Conservation (phyloP, 2,888 invertebrate species). For the Clivina fossor region DNA sequence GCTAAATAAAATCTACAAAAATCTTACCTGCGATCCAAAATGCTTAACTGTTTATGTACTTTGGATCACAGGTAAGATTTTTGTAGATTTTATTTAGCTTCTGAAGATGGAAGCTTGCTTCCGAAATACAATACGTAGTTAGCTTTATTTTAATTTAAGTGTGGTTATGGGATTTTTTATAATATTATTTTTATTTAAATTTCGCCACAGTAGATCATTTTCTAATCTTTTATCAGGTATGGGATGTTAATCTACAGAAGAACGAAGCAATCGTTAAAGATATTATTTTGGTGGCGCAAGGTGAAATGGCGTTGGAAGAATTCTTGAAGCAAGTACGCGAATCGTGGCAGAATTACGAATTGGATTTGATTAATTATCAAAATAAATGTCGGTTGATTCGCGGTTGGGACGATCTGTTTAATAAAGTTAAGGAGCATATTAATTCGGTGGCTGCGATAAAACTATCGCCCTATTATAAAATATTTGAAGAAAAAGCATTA, state of each 20-base stretch:
- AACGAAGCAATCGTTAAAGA: conserved; percentile 95
- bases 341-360: conserved; percentile 97
- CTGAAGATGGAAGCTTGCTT: no score
- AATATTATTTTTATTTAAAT: conserved; percentile 92
- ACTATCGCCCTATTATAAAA: conserved; percentile 97
- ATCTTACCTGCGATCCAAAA: conserved; percentile 98
- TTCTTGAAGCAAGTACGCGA: conserved; percentile 99
- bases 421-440: conserved; percentile 99
- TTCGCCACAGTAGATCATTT: no score
- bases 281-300: conserved; percentile 96
- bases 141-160: no score
- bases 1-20: no score
- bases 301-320: conserved; percentile 99
- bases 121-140: no score
- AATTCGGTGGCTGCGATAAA: conserved; percentile 99
- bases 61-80: no score
- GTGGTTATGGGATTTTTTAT: conserved; percentile 96
- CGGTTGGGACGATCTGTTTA: conserved; percentile 99
- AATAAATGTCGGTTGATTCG: conserved; percentile 97
- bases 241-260: conserved; percentile 96
- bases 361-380: conserved; percentile 98
- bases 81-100: no score
- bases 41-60: conserved; percentile 92
- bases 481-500: conserved; percentile 97
- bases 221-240: no score